A percentile compares a stretch with the other conserved stretches of the same genome.
Evolutionary conservation across 2,797 vertebrate species (phyloP).

Genomic region (Martes flavigula): DNA sequence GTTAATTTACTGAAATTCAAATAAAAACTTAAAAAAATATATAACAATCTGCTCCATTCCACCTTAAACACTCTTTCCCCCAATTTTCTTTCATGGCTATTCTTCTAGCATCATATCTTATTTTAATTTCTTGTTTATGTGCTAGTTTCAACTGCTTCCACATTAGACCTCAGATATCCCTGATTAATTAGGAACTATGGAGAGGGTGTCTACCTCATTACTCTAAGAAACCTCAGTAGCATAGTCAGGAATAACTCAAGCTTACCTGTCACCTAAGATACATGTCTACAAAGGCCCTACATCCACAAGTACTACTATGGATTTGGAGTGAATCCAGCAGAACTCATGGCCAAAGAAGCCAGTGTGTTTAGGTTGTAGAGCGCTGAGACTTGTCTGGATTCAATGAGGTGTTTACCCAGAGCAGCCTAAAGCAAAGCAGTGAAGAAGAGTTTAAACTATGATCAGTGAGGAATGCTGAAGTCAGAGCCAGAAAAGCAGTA

Average conservation of each 20-base stretch:
- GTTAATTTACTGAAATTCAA: background rate
- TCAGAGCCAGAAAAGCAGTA: background rate
- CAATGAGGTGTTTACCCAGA: background rate
- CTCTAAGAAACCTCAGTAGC: background rate
- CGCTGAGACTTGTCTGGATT: background rate
- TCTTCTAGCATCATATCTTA: background rate
- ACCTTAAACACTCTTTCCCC: background rate
- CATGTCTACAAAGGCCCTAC: background rate
- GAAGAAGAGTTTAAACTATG: background rate
- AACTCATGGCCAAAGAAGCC: background rate
- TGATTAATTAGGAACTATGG: background rate
- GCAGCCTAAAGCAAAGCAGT: background rate
- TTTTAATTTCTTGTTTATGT: background rate
- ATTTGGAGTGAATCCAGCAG: background rate
- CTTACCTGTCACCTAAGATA: background rate
- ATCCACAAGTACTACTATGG: background rate
- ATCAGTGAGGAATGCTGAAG: background rate
- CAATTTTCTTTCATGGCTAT: background rate
- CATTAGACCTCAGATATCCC: background rate
- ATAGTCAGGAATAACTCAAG: background rate
- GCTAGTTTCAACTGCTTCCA: background rate
- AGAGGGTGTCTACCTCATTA: background rate
- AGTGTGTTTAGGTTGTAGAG: background rate
- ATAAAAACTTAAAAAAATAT: background rate
- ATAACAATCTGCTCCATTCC: background rate